Base-by-base conservation (phyloP, 2,888 invertebrate genomes). In the Isoperla grammatica region DNA sequence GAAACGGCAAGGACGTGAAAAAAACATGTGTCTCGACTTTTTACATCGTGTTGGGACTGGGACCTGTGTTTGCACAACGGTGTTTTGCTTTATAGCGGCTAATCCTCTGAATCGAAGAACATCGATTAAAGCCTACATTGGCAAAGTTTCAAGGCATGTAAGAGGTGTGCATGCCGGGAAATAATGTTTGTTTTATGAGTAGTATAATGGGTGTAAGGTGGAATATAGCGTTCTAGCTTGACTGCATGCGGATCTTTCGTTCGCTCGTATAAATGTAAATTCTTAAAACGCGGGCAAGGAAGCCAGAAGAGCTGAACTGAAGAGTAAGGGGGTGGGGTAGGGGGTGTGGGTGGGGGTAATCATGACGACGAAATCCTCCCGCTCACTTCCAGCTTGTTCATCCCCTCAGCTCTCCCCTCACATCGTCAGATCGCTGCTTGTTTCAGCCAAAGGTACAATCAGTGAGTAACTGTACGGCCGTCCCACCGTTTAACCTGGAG, bases 221-320 rank as follows among this genome's bases (percentile, higher is more conserved):
- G 50, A 42, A 57, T 46, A 39, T 35, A 48, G 43, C 59, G 22
- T 53, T 23, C 35, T 50, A 42, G 57, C 58, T 43, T 59, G 53
- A 59, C 45, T 59, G 53, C 59, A 53, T 59, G 53, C 53, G 59
- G 45, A 59, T 59, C 59, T 45, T 57, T 59, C 45, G 57, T 20
- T 57, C 40, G 43, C 57, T 57, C 57, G 57, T 57, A 57, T 57
- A 57, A 57, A 57, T 57, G 53, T 59, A 59, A 59, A 59, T 53
- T 59, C 59, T 59, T 59, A 59, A 59, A 59, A 59, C 54, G 59
- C 53, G 53, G 53, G 53, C 53, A 53, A 53, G 53, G 53, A 53
- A 53, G 53, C 53, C 39, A 59, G 29, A 53, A 59, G 43, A 45
- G 59, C 40, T 59, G 29, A 53, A 22, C 17, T 6, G 53, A 45